Evolutionary conservation across 2,888 invertebrate genomes (phyloP).

Genomic region (Peribatodes rhomboidaria): DNA sequence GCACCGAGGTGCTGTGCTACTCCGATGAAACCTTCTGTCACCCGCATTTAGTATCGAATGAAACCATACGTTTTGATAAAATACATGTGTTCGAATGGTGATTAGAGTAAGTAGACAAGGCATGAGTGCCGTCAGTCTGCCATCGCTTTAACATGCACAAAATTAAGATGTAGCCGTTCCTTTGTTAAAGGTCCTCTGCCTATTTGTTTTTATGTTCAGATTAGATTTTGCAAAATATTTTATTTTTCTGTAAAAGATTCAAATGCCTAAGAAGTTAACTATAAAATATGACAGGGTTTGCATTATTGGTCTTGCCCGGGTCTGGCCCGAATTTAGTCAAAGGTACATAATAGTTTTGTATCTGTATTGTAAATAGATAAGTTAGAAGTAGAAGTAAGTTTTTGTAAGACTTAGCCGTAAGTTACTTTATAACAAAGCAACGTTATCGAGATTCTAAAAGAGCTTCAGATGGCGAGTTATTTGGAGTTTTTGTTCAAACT

Average conservation of each 20-base stretch:
- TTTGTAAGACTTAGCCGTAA: slow-evolving; percentile 13
- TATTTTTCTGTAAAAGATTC: background rate
- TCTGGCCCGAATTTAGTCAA: slow-evolving; percentile 21
- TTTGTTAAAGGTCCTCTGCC: background rate
- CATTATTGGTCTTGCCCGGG: background rate
- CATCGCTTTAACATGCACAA: background rate
- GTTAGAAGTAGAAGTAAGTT: slow-evolving; percentile 22
- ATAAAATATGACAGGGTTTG: slow-evolving; percentile 18
- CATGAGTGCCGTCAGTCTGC: background rate
- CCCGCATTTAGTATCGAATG: slow-evolving; percentile 60
- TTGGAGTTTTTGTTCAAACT: slow-evolving; percentile 10
- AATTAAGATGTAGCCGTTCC: background rate
- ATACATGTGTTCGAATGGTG: background rate
- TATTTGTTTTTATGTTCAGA: background rate
- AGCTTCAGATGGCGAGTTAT: slow-evolving; percentile 6
- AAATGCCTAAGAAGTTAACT: slow-evolving; percentile 2
- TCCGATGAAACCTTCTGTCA: slow-evolving; percentile 65
- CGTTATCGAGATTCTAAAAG: background rate
- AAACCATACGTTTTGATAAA: background rate
- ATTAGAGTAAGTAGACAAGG: background rate
- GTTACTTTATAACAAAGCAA: slow-evolving; percentile 3
- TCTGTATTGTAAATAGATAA: slow-evolving; percentile 20
- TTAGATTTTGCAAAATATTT: background rate
- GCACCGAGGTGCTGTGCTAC: slow-evolving; percentile 77
- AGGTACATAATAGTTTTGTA: slow-evolving; percentile 2